Conservation (phyloP, 2,113 vertebrate genomes). For the Pituophis catenifer region DNA sequence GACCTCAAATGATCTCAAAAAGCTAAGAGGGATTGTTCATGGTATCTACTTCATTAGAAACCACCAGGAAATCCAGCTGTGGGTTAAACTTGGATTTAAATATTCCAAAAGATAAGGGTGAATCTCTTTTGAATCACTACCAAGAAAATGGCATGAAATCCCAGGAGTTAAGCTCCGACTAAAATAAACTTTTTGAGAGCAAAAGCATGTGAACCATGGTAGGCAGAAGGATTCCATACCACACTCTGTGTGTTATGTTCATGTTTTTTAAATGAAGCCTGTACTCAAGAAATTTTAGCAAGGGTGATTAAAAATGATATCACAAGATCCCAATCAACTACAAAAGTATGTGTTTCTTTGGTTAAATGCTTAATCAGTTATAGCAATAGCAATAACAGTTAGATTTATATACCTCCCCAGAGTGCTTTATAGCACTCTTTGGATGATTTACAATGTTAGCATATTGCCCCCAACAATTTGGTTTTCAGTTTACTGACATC, state of each 20-base stretch:
- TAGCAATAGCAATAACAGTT: no score
- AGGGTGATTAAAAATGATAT: slow-evolving; percentile 56
- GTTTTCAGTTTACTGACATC: no score
- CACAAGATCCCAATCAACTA: slow-evolving; percentile 21
- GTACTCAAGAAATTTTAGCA: slow-evolving; percentile 35
- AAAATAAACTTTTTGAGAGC: not conserved
- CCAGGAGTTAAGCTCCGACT: not conserved
- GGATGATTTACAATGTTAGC: no score
- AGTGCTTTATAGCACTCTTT: no score
- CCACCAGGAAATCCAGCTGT: no score
- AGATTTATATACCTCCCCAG: no score
- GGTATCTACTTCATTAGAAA: no score
- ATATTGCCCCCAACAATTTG: no score
- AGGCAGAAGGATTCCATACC: not conserved
- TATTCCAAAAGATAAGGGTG: not conserved
- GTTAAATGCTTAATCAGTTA: slow-evolving; percentile 51
- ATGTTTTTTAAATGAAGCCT: not conserved
- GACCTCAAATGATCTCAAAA: no score
- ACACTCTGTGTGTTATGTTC: no score
- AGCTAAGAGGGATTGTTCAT: no score
- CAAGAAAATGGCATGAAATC: not conserved
- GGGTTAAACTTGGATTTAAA: not conserved
- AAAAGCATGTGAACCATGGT: not conserved
- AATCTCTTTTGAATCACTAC: not conserved
- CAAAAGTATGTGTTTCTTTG: slow-evolving; percentile 38